Evolutionary conservation across 2,797 vertebrate species (phyloP).

Genomic region (Macroramphosus scolopax): DNA sequence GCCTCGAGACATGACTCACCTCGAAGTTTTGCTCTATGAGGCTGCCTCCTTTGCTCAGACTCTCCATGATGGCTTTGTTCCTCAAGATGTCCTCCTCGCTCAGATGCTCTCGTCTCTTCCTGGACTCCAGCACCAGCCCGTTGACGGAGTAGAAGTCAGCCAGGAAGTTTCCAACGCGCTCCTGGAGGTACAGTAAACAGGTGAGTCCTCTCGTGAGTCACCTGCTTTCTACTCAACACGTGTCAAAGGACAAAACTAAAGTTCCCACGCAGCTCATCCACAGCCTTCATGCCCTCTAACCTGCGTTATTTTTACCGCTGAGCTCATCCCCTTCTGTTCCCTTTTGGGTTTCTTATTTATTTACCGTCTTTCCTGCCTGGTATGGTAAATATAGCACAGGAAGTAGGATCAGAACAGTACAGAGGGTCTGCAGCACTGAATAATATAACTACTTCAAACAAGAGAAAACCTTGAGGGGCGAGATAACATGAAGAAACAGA

Average conservation of each 20-base stretch:
- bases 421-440: neutral
- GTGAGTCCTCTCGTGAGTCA: constrained; percentile 10
- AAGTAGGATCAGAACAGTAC: constrained; percentile 25
- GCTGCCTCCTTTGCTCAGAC: constrained; percentile 96
- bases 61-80: constrained; percentile 99
- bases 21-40: constrained; percentile 97
- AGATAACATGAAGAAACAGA: too few species aligned
- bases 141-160: constrained; percentile 97
- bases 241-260: constrained; percentile 13
- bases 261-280: constrained; percentile 13
- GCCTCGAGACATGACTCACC: constrained; percentile 75
- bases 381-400: neutral
- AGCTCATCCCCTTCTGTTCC: constrained; percentile 28
- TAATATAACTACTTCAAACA: constrained; percentile 1
- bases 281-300: neutral
- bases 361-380: constrained; percentile 17
- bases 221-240: too few species aligned
- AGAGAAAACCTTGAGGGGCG: too few species aligned
- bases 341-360: constrained; percentile 15
- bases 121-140: constrained; percentile 93
- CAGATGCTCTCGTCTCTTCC: constrained; percentile 95
- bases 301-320: constrained; percentile 32
- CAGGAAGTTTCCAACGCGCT: constrained; percentile 96
- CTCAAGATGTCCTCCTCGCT: constrained; percentile 98
- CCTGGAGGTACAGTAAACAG: constrained; percentile 73